Evolutionary conservation across 2,113 vertebrate genomes (phyloP), one percentile per base, ranked within the genome.

Genomic region (Galemys pyrenaicus): DNA sequence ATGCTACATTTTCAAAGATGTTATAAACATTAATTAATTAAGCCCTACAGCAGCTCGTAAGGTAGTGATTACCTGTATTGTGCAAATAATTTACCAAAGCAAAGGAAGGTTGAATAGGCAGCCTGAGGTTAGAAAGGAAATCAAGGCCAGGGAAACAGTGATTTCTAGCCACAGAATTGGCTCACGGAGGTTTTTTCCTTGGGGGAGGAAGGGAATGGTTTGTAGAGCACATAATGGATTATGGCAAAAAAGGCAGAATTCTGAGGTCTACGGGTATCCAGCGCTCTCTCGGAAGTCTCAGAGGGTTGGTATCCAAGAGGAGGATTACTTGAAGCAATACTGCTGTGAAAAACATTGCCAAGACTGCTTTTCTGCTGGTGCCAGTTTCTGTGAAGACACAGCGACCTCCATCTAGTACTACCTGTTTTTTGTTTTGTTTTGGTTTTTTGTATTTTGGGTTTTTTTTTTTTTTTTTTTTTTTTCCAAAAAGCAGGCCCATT

Each of bases 21-120:
- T 82, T 87, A 41, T 62, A 87, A 89, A 68, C 68, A 56, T 64
- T 81, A 92, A 93, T 85, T 79, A 95, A 87, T 93, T 87, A 94
- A 80, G 20, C 62, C 68, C 64, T 65, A 41, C 49, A 75, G 16
- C 39, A 32, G 39, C 35, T 49, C 10, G 5, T 68, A 89, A 85
- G 49, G 74, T 74, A 94, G 46, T 32, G 80, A 92, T 94, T 83
- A 84, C 51, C 64, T 75, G 65, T 28, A 51, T 90, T 92, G 80
- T 75, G n/a, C 30, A 89, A 87, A 92, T 62, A 93, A 87, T 71
- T 92, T 87, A 83, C 51, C 49, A 71, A 54, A 41, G 81, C 51
- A 56, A 86, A 71, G n/a, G 71, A 65, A 71, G 71, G n/a, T 80
- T 74, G 92, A 86, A n/a, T 64, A 12, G 44, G 37, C 4, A 71